Base-by-base conservation (phyloP, 2,888 invertebrate species). In the Cerastis rubricosa region DNA sequence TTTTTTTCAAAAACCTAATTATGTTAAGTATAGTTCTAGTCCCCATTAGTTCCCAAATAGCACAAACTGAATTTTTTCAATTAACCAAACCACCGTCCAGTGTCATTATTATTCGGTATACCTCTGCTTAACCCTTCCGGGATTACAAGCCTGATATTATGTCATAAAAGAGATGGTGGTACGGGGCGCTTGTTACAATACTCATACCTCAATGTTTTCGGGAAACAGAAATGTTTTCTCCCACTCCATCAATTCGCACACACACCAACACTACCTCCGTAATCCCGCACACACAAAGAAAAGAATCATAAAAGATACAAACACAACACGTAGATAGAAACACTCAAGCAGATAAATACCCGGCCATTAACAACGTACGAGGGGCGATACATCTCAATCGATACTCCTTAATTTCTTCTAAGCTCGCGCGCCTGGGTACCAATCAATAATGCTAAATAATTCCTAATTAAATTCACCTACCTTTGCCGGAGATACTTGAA, bases 391-490 rank as follows among this genome's bases (percentile, higher is more conserved):
- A 81, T 75, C 82, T 82, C 71, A 82, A 85, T 82, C 85, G 75
- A 85, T 75, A 81, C 49, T 74, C 35, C 74, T 70, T 54, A 75
- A 80, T 71, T 71, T 75, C 70, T 72, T 51, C 63, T 40, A 54
- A 75, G 54, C 64, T 65, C 49, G 17, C 35, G 64, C 54, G 59
- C 64, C 49, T 49, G 63, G 61, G 64, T 45, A 22, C 64, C 12
- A 71, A 87, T 80, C 81, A 74, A 77, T 85, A 77, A 73, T 66
- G 61, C 65, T 85, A 73, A 81, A 84, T 84, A 87, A 85, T 85
- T 75, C 66, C 51, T 72, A 74, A 76, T 78, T 81, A 81, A 85
- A 78, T 71, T 71, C 57, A 61, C 47, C 14, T n/a, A 76, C 47
- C 47, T 17, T 61, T 66, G 12, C 17, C n/a, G 14, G 40, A 64